Conservation (phyloP, 2,888 invertebrate genomes). For the Sturmia bella region DNA sequence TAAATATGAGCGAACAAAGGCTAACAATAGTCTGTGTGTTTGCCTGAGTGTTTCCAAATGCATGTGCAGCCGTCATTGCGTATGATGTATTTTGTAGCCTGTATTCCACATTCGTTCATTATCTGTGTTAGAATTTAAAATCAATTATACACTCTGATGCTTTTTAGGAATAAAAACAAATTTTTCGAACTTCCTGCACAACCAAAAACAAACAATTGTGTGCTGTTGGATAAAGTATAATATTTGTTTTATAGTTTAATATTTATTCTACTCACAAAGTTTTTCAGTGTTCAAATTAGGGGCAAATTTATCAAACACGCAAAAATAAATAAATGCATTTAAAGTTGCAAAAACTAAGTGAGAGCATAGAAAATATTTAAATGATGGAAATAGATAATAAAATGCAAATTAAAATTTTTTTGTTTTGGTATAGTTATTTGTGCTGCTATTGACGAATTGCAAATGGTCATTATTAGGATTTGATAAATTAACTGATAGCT, state of each 20-base stretch:
- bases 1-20: too few relatives aligned
- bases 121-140: neutral
- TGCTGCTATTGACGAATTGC: too few relatives aligned
- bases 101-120: neutral
- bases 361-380: too few relatives aligned
- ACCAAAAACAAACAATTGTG: too few relatives aligned
- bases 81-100: conserved; percentile 9
- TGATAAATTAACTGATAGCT: too few relatives aligned
- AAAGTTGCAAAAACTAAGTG: too few relatives aligned
- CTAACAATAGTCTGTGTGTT: too few relatives aligned
- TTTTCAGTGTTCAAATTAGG: neutral
- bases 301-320: conserved; percentile 7
- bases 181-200: neutral
- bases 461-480: too few relatives aligned
- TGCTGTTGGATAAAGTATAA: neutral
- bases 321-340: conserved; percentile 25
- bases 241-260: neutral
- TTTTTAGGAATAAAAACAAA: neutral
- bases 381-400: too few relatives aligned
- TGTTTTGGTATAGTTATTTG: too few relatives aligned
- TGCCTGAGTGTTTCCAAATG: too few relatives aligned
- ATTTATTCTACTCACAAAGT: conserved; percentile 27
- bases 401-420: too few relatives aligned
- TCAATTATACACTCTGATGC: conserved; percentile 33
- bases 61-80: neutral